Conservation (phyloP, 1,140 invertebrate genomes). For the Melipona quadrifasciata region DNA sequence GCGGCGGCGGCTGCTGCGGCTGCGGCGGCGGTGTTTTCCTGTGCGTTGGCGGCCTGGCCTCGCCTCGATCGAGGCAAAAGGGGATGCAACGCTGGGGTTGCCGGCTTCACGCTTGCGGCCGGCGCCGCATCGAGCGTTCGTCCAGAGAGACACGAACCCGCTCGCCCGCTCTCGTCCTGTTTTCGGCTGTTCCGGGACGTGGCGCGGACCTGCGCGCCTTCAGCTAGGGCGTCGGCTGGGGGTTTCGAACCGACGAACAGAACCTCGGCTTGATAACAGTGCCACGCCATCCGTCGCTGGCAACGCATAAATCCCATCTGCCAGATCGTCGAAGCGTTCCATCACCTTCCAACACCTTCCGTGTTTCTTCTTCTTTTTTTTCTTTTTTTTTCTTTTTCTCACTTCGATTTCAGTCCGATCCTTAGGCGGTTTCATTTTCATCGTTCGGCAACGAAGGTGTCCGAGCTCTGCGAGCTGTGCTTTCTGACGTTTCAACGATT, state of each 20-base stretch:
- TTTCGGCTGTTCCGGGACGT: constrained; percentile 56
- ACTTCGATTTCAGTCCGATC: neutral
- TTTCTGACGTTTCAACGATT: too few species aligned
- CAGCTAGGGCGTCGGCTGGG: constrained; percentile 73
- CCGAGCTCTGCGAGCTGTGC: too few species aligned
- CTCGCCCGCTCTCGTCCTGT: constrained; percentile 13
- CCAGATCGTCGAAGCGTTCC: neutral
- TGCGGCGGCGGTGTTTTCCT: too few species aligned
- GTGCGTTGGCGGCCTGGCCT: too few species aligned
- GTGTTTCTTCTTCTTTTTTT: neutral
- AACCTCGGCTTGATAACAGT: constrained; percentile 65
- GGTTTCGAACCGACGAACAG: constrained; percentile 42
- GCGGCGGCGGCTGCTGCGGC: too few species aligned
- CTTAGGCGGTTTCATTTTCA: neutral
- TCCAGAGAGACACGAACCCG: constrained; percentile 57
- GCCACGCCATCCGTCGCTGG: constrained; percentile 70
- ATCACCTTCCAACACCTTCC: neutral
- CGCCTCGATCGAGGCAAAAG: too few species aligned
- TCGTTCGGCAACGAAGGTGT: too few species aligned
- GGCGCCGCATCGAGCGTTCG: constrained; percentile 53
- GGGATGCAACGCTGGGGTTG: constrained; percentile 1
- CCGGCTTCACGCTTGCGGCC: constrained; percentile 56
- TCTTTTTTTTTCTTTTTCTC: neutral
- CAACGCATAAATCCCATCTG: constrained; percentile 60
- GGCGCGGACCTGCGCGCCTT: constrained; percentile 65